phyloP scores from a whole-genome alignment of 2,797 vertebrate genomes.

The Prunella strophiata region DNA sequence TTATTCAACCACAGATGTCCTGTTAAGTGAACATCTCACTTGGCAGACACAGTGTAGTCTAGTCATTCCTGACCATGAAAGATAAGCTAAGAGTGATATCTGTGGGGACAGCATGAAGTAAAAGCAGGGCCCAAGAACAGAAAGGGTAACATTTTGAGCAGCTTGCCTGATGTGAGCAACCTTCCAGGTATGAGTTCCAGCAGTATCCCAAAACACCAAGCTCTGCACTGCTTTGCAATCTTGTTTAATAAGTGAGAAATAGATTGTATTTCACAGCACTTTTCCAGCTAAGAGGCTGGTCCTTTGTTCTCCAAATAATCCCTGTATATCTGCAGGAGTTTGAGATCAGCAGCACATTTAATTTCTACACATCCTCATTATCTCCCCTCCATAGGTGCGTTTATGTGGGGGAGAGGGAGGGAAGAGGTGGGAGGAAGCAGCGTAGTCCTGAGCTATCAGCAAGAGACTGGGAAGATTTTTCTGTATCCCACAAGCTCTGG shows the following conservation, averaged over 20 bases:
- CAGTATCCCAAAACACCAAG: neutral
- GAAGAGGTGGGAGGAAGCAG: neutral
- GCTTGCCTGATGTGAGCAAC: neutral
- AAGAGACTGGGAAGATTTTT: neutral
- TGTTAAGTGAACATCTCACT: neutral
- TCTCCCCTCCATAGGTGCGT: fast-evolving
- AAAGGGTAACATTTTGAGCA: neutral
- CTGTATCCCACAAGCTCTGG: neutral
- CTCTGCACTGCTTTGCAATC: neutral
- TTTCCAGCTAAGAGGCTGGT: neutral
- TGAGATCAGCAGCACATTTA: neutral
- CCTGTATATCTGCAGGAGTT: neutral
- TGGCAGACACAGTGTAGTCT: neutral
- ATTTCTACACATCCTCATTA: neutral
- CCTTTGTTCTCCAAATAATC: neutral
- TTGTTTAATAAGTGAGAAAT: neutral
- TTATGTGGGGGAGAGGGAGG: neutral
- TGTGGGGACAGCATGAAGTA: neutral
- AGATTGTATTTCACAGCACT: neutral
- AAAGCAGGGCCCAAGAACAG: neutral
- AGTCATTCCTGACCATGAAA: neutral
- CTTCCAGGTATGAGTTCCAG: neutral
- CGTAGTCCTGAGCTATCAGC: neutral
- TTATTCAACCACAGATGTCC: neutral
- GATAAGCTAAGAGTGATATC: neutral